Evolutionary conservation across 2,113 vertebrate genomes (phyloP).

Genomic region (Dromaius novaehollandiae): DNA sequence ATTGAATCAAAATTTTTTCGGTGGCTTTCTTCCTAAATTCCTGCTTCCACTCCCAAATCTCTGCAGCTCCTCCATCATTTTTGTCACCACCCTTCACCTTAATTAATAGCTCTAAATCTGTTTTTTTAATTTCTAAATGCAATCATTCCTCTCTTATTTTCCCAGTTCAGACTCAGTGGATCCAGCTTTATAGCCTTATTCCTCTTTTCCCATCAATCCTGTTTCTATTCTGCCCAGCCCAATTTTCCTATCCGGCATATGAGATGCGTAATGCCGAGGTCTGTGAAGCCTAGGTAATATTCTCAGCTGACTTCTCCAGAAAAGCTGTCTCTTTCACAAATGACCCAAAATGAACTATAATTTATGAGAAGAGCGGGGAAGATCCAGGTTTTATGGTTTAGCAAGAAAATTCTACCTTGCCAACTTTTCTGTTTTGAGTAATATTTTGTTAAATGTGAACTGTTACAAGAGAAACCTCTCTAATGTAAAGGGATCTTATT

Average conservation of each 20-base stretch:
- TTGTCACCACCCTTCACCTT: background rate
- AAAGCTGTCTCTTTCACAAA: background rate
- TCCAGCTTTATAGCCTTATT: background rate
- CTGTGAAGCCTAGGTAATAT: background rate
- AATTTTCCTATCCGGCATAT: background rate
- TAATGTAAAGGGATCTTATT: background rate
- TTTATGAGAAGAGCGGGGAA: background rate
- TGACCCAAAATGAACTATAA: background rate
- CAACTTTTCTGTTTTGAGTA: background rate
- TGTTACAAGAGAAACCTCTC: background rate
- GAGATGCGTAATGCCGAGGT: background rate
- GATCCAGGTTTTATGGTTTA: background rate
- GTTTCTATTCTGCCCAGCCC: background rate
- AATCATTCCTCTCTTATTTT: background rate
- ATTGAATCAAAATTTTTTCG: background rate
- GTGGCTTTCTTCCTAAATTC: background rate
- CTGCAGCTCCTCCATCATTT: background rate
- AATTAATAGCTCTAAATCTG: background rate
- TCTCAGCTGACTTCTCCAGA: background rate
- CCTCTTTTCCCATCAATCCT: background rate
- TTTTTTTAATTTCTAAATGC: background rate
- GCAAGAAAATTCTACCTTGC: background rate
- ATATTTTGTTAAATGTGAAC: background rate
- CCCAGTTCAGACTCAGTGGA: background rate
- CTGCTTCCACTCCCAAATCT: background rate